phyloP scores from a whole-genome alignment of 2,888 invertebrate species.

The Cephalotes varians region DNA sequence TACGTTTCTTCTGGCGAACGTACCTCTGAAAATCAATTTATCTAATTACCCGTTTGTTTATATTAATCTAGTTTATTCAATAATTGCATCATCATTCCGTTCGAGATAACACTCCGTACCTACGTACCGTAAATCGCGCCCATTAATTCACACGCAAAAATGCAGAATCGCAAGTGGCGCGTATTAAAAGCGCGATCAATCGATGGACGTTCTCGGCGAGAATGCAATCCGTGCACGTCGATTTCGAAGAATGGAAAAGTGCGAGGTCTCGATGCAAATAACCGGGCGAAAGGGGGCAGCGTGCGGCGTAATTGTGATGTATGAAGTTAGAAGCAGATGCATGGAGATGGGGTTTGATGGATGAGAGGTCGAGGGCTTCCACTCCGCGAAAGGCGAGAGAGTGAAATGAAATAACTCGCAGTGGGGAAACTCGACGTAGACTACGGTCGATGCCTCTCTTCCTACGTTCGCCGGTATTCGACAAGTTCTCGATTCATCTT shows the following conservation, averaged over 20 bases:
- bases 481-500: slow-evolving; percentile 65
- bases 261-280: slow-evolving; percentile 62
- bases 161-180: slow-evolving; percentile 22
- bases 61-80: not conserved
- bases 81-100: not conserved
- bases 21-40: not conserved
- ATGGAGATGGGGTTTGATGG: slow-evolving; percentile 73
- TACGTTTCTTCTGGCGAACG: not conserved
- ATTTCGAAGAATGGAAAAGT: slow-evolving; percentile 61
- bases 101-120: not conserved
- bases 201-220: slow-evolving; percentile 47
- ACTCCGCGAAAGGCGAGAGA: slow-evolving; percentile 66
- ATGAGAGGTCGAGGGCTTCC: slow-evolving; percentile 67
- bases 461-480: slow-evolving; percentile 55
- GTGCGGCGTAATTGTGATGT: slow-evolving; percentile 72
- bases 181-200: slow-evolving; percentile 30
- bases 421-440: slow-evolving; percentile 58
- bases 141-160: slow-evolving; percentile 9
- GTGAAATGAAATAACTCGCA: slow-evolving; percentile 68
- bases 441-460: slow-evolving; percentile 63
- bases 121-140: not conserved
- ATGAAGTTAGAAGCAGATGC: slow-evolving; percentile 74
- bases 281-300: slow-evolving; percentile 54
- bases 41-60: not conserved
- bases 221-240: slow-evolving; percentile 62